A percentile compares a stretch with the other conserved stretches of the same genome.
These are phyloP conservation scores for Tryphoninae sp. DNA, from an alignment of 2,888 invertebrate genomes.

Conservation along the genomic window DNA sequence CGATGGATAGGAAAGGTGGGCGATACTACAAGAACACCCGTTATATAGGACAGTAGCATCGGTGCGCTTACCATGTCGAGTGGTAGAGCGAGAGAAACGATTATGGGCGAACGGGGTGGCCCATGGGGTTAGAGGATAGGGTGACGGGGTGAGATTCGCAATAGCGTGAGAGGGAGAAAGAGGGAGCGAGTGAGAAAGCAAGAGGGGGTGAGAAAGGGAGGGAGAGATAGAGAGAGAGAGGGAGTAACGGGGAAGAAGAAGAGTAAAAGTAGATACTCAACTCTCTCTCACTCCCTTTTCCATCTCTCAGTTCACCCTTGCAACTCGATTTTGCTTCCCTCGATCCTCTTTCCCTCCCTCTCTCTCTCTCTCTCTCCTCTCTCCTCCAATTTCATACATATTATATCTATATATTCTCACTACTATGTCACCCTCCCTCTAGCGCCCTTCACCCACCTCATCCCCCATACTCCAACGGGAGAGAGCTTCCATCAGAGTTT, in stretches of 20 bases:
- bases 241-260: background rate
- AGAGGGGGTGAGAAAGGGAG: constrained; percentile 5
- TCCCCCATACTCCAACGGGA: constrained; percentile 6
- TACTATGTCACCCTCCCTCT: constrained; percentile 46
- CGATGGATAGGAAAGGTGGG: background rate
- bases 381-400: background rate
- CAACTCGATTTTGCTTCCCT: constrained; percentile 42
- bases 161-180: constrained; percentile 50
- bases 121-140: constrained; percentile 70
- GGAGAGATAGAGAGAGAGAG: constrained; percentile 11
- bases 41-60: constrained; percentile 46
- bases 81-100: constrained; percentile 71
- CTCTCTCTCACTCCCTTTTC: constrained; percentile 55
- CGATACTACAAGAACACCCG: constrained; percentile 21
- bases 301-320: constrained; percentile 44
- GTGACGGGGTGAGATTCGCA: constrained; percentile 75
- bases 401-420: constrained; percentile 24
- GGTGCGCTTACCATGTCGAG: constrained; percentile 57
- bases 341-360: constrained; percentile 32
- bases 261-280: constrained; percentile 56
- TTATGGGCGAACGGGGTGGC: constrained; percentile 73
- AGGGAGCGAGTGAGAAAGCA: constrained; percentile 36
- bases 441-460: background rate
- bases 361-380: constrained; percentile 21
- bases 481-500: constrained; percentile 49